phyloP scores from a whole-genome alignment of 2,888 invertebrate genomes.

The Itoplectis maculator region DNA sequence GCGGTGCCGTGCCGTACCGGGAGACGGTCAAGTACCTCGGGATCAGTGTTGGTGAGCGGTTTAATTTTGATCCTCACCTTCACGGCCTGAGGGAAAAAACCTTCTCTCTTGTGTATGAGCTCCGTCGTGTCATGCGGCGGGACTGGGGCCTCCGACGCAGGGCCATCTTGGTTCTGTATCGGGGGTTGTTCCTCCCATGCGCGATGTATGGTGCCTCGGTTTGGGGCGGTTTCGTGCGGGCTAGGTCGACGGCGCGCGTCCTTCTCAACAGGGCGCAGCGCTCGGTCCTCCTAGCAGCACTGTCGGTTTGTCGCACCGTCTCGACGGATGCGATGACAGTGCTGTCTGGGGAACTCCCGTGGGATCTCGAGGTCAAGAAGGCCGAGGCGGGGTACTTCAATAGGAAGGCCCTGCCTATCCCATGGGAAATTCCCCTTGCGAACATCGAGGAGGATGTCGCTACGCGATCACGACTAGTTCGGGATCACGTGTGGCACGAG shows the following conservation, averaged over 20 bases:
- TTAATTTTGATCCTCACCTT: neutral
- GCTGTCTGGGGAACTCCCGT: neutral
- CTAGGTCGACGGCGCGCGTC: neutral
- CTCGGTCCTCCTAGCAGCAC: constrained; percentile 16
- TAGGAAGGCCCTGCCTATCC: constrained; percentile 21
- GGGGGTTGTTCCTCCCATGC: neutral
- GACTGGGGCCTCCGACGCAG: constrained; percentile 37
- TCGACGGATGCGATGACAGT: neutral
- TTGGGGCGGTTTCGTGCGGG: neutral
- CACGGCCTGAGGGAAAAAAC: neutral
- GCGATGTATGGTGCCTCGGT: neutral
- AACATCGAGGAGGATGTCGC: neutral
- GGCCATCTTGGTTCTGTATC: neutral
- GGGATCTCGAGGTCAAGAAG: constrained; percentile 22
- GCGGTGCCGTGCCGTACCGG: constrained; percentile 1
- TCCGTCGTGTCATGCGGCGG: neutral
- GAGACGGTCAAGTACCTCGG: constrained; percentile 11
- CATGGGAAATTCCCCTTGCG: constrained; percentile 2
- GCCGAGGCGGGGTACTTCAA: constrained; percentile 36
- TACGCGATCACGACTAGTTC: neutral
- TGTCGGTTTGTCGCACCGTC: constrained; percentile 1
- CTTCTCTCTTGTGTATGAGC: neutral
- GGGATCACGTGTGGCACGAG: neutral
- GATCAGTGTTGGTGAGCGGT: neutral
- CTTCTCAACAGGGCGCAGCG: constrained; percentile 39